Conservation (phyloP, 2,113 vertebrate genomes). For the Cercocebus atys region DNA sequence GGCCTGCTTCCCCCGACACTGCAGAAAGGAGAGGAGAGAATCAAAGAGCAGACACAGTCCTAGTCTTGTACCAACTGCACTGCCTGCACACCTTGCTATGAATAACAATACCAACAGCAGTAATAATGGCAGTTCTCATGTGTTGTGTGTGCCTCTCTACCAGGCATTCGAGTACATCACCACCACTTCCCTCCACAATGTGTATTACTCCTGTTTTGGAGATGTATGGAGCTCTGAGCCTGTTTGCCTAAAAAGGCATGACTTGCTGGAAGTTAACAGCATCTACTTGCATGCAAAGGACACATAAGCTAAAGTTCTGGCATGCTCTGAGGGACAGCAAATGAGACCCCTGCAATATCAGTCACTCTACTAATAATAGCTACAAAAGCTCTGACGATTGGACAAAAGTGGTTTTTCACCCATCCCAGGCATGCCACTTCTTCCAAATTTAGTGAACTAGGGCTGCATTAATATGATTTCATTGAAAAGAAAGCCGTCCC, state of each 20-base stretch:
- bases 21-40: neutral
- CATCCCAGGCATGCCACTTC: neutral
- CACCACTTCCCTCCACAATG: neutral
- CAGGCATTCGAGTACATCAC: too few relatives aligned
- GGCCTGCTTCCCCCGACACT: neutral
- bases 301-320: neutral
- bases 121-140: accelerated
- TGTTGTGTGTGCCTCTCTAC: accelerated
- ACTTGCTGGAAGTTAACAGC: neutral
- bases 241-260: neutral
- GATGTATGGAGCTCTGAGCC: neutral
- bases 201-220: neutral
- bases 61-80: accelerated
- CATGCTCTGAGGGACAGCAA: neutral
- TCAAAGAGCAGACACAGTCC: neutral
- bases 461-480: neutral
- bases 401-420: neutral
- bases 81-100: neutral
- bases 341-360: neutral
- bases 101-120: neutral
- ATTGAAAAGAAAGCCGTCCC: neutral
- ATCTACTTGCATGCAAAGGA: neutral
- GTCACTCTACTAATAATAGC: neutral
- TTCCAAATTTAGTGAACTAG: neutral
- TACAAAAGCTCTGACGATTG: neutral